Conservation (phyloP, 2,797 vertebrate genomes). For the Decapterus maruadsi region DNA sequence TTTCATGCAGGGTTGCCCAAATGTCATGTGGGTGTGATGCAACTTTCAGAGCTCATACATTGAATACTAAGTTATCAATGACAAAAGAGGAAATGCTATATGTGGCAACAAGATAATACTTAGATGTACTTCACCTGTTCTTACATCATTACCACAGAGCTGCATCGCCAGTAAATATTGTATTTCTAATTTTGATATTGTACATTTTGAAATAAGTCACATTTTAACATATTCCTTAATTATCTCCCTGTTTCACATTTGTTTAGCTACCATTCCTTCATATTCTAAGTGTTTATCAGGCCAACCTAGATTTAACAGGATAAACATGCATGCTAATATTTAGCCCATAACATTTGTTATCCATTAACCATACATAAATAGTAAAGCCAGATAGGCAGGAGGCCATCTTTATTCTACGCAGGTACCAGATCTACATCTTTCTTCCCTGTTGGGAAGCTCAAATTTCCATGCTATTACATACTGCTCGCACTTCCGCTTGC, state of each 20-base stretch:
- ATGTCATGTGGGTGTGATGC: background rate
- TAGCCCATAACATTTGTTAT: background rate
- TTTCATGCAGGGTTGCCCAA: background rate
- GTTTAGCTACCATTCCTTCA: too few species aligned
- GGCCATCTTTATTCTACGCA: constrained; percentile 33
- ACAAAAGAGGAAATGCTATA: background rate
- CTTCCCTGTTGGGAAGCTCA: constrained; percentile 21
- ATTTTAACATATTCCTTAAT: background rate
- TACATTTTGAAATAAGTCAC: background rate
- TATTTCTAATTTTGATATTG: background rate
- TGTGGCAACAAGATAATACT: too few species aligned
- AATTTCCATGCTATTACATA: constrained; percentile 43
- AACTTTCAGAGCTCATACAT: background rate
- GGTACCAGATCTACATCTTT: constrained; percentile 32
- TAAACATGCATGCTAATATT: background rate
- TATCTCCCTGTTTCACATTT: too few species aligned
- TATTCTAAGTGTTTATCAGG: too few species aligned
- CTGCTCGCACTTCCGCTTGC: constrained; percentile 22
- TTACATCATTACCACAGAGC: background rate
- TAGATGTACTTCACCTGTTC: background rate
- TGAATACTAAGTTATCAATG: background rate
- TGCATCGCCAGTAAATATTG: background rate
- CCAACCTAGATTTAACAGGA: background rate
- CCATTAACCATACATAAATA: background rate
- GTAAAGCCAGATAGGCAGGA: background rate